These are phyloP conservation scores for Micropterix aruncella DNA, from an alignment of 2,888 invertebrate genomes.

Conservation along the genomic window DNA sequence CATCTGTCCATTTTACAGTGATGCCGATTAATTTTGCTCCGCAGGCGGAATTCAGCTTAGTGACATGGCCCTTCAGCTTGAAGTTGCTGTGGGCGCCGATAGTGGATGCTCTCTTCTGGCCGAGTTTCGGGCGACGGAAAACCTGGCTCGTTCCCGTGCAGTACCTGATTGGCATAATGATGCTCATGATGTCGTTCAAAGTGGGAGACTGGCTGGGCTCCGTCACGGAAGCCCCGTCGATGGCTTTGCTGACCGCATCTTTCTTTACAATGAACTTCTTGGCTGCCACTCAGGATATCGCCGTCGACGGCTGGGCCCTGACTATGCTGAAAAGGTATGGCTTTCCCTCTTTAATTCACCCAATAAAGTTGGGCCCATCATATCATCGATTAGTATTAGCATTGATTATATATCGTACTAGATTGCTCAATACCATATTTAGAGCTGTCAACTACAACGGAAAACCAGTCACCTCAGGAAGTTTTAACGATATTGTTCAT, in stretches of 20 bases:
- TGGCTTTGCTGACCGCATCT: conserved; percentile 62
- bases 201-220: conserved; percentile 68
- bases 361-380: too few species aligned
- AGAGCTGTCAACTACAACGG: too few species aligned
- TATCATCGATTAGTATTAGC: too few species aligned
- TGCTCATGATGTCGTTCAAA: conserved; percentile 71
- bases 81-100: conserved; percentile 98
- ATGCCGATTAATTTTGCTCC: conserved; percentile 17
- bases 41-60: conserved; percentile 84
- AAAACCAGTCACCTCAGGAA: too few species aligned
- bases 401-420: too few species aligned
- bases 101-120: conserved; percentile 82
- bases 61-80: conserved; percentile 82
- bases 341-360: too few species aligned
- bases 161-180: conserved; percentile 78
- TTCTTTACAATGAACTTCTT: conserved; percentile 91
- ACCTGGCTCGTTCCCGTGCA: conserved; percentile 92
- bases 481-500: too few species aligned
- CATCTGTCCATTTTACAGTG: too few species aligned
- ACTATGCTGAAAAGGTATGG: conserved; percentile 92
- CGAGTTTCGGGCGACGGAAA: conserved; percentile 82
- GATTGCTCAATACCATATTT: too few species aligned
- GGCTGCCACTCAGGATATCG: conserved; percentile 98
- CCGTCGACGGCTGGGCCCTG: conserved; percentile 98
- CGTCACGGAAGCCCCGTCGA: conserved; percentile 46